These are phyloP conservation scores for Ptychochromis oligacanthus DNA, from an alignment of 2,113 vertebrate species.

Conservation along the genomic window DNA sequence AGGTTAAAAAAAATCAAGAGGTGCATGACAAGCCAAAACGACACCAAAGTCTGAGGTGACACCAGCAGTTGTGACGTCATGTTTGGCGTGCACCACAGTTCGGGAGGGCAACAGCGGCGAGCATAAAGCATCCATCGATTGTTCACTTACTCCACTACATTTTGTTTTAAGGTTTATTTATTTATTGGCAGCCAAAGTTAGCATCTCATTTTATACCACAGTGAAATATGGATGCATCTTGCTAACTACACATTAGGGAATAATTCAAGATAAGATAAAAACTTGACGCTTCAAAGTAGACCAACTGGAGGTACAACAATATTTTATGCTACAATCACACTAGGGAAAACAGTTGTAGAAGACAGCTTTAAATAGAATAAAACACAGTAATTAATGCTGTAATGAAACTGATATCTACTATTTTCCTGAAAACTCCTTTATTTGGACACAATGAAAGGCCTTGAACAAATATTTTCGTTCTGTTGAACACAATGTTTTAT, in stretches of 20 bases:
- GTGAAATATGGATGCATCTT: background rate
- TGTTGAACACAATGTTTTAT: background rate
- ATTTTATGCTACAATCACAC: no score
- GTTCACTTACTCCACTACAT: background rate
- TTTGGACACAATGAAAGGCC: rapidly evolving
- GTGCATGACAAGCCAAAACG: background rate
- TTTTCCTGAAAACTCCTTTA: background rate
- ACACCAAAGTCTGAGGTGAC: background rate
- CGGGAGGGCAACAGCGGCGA: background rate
- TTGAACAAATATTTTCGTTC: constrained; percentile 1
- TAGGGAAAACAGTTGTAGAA: no score
- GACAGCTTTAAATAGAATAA: no score
- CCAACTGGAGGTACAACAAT: background rate
- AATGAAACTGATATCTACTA: background rate
- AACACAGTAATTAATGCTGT: no score
- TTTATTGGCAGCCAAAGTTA: background rate
- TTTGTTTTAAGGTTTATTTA: background rate
- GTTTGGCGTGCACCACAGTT: background rate
- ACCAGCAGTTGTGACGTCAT: background rate
- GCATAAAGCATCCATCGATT: background rate
- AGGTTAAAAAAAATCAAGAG: no score
- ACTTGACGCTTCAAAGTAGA: no score
- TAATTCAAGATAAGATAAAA: no score
- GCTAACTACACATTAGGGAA: background rate
- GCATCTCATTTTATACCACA: background rate